Evolutionary conservation across 2,797 vertebrate species (phyloP).

Genomic region (Cygnus olor): DNA sequence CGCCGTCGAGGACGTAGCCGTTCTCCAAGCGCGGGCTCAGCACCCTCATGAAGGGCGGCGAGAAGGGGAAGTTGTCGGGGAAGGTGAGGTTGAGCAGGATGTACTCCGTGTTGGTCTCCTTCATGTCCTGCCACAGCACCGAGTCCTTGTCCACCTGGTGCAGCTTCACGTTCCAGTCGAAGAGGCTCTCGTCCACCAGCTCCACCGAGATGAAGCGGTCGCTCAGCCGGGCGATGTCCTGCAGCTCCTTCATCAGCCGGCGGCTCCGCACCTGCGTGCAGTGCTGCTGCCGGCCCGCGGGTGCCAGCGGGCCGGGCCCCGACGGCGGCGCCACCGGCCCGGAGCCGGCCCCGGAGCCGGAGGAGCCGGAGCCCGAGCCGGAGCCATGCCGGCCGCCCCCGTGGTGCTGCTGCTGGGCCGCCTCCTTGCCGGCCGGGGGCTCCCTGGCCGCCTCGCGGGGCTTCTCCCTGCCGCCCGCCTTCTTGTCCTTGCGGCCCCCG

Average conservation of each 20-base stretch:
- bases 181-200: slow-evolving; percentile 99
- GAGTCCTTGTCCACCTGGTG: slow-evolving; percentile 99
- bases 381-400: slow-evolving; percentile 26
- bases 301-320: slow-evolving; percentile 81
- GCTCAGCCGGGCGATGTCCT: slow-evolving; percentile 96
- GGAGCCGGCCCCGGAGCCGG: slow-evolving; percentile 39
- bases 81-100: slow-evolving; percentile 99
- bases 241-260: slow-evolving; percentile 98
- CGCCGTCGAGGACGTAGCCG: slow-evolving; percentile 98
- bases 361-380: not conserved
- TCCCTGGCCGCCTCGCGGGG: not conserved
- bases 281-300: slow-evolving; percentile 92
- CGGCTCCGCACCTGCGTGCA: slow-evolving; percentile 97
- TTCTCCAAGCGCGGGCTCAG: slow-evolving; percentile 97
- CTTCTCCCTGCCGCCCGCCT: slow-evolving; percentile 4
- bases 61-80: slow-evolving; percentile 99
- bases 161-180: slow-evolving; percentile 99
- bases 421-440: not conserved
- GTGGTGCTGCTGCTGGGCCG: not conserved
- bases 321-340: slow-evolving; percentile 49
- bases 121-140: slow-evolving; percentile 99
- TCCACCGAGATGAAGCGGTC: slow-evolving; percentile 99
- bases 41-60: slow-evolving; percentile 98
- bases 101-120: slow-evolving; percentile 98
- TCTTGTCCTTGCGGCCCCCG: slow-evolving; percentile 82